Percentiles rank a stretch among this genome's conserved stretches.
Evolutionary conservation across 1,140 invertebrate species (phyloP).

Genomic region (Pteromalus puparum): DNA sequence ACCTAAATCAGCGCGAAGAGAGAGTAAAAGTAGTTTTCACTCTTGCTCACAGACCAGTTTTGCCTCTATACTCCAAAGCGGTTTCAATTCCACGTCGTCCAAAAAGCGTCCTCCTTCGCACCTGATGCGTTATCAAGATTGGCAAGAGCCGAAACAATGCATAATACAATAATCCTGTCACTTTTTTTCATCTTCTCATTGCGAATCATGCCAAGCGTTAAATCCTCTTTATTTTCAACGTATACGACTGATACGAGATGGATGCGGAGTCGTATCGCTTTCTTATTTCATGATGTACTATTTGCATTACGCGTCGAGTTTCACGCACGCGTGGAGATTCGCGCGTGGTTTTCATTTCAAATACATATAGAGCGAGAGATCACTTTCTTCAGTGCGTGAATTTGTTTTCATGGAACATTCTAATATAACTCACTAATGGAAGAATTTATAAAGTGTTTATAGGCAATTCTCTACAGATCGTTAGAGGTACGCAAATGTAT

Average conservation of each 20-base stretch:
- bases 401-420: too few relatives aligned
- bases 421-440: background rate
- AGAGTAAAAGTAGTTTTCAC: conserved; percentile 19
- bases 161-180: background rate
- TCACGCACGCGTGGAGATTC: background rate
- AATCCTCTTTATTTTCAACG: background rate
- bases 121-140: background rate
- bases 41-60: background rate
- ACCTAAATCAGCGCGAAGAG: background rate
- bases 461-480: background rate
- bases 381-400: background rate
- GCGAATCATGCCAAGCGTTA: background rate
- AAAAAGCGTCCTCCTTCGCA: background rate
- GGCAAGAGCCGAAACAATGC: background rate
- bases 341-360: background rate
- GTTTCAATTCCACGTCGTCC: too few relatives aligned
- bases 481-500: background rate
- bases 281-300: background rate
- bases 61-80: too few relatives aligned
- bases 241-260: background rate
- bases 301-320: background rate
- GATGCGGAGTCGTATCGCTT: background rate
- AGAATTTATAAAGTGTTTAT: background rate
- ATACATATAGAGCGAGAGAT: too few relatives aligned
- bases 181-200: background rate